Conservation (phyloP, 2,113 vertebrate genomes). For the Campylomormyrus numenius region DNA sequence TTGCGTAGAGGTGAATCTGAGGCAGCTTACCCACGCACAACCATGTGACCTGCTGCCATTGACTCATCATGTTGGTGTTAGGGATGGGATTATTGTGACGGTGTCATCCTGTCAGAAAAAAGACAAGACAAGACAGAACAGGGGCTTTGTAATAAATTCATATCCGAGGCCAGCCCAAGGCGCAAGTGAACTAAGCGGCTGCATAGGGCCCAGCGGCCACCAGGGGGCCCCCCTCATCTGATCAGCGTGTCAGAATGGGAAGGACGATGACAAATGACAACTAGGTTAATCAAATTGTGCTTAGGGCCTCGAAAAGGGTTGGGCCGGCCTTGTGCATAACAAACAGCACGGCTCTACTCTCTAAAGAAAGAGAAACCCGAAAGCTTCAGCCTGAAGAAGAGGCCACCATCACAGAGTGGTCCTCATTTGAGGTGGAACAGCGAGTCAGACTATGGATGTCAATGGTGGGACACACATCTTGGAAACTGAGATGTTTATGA, state of each 20-base stretch:
- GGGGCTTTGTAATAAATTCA: not conserved
- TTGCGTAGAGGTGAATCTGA: not conserved
- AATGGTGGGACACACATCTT: not conserved
- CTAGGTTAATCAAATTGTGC: not conserved
- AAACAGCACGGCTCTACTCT: not conserved
- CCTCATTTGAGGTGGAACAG: not conserved
- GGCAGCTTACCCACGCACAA: not conserved
- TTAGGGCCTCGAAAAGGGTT: not conserved
- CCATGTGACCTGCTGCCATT: not conserved
- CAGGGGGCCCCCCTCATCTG: not conserved
- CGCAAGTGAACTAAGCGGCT: not conserved
- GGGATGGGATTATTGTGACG: not conserved
- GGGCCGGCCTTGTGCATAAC: not conserved
- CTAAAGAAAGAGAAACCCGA: not conserved
- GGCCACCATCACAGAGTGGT: not conserved
- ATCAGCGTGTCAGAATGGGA: not conserved
- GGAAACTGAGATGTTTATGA: not conserved
- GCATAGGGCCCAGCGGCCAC: not conserved
- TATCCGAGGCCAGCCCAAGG: not conserved
- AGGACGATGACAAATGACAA: not conserved
- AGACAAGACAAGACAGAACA: slow-evolving; percentile 7
- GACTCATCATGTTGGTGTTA: not conserved
- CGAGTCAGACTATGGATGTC: not conserved
- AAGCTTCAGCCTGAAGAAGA: not conserved
- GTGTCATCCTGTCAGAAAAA: not conserved